Conservation (phyloP, 2,888 invertebrate species). For the Andrena trimmerana region DNA sequence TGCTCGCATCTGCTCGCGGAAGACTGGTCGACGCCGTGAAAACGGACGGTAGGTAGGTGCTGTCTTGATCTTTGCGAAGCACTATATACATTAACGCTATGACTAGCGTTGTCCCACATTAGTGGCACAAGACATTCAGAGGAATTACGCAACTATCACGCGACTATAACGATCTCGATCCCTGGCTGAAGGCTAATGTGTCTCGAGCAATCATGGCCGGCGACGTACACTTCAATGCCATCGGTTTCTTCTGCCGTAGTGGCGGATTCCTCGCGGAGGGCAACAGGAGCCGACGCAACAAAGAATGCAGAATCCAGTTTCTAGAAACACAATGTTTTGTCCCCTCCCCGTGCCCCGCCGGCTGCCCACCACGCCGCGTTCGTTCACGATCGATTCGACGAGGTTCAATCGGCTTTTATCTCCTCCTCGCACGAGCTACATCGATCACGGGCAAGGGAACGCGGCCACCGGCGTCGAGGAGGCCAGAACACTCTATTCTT, state of each 20-base stretch:
- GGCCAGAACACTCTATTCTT: slow-evolving; percentile 33
- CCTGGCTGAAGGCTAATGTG: background rate
- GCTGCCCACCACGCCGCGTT: slow-evolving; percentile 3
- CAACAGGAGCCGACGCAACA: background rate
- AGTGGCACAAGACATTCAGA: too few species aligned
- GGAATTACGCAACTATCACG: too few species aligned
- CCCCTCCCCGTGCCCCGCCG: background rate
- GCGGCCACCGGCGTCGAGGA: slow-evolving; percentile 44
- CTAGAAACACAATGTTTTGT: slow-evolving; percentile 8
- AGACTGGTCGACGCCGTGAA: too few species aligned
- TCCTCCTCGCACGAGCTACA: slow-evolving; percentile 41
- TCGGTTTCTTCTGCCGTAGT: slow-evolving; percentile 16
- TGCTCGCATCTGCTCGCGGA: too few species aligned
- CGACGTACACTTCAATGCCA: slow-evolving; percentile 7
- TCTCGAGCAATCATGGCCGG: background rate
- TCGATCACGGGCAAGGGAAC: slow-evolving; percentile 29
- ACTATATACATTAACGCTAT: too few species aligned
- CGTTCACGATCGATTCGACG: slow-evolving; percentile 49
- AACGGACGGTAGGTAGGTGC: too few species aligned
- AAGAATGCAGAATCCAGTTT: slow-evolving; percentile 37
- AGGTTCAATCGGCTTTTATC: slow-evolving; percentile 48
- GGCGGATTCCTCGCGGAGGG: slow-evolving; percentile 16
- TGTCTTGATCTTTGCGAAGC: too few species aligned
- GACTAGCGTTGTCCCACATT: too few species aligned
- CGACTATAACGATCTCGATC: background rate